Evolutionary conservation across 1,140 invertebrate genomes (phyloP), one percentile per base, ranked within the genome.

Genomic region (Penaeus vannamei): DNA sequence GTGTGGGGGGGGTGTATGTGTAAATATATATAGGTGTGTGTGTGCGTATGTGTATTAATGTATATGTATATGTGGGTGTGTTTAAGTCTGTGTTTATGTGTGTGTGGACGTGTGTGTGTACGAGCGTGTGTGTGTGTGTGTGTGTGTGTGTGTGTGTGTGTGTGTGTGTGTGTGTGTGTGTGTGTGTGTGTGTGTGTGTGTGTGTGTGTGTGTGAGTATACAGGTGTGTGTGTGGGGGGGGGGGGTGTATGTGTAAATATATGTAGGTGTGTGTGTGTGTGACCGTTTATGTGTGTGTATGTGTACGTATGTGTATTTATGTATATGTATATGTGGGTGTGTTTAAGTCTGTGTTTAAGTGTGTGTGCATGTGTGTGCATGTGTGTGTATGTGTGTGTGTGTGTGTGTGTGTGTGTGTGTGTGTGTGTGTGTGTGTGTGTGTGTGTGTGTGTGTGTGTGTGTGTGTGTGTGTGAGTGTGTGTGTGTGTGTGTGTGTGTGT

Each of bases 101-200:
- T 81, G 79, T 66, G 79, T 81, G 79, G 2, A 7, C 7, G 79
- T 81, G 79, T 81, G 79, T 81, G 79, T 81, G 79, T 81, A 7
- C 7, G 79, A 2, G 79, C 7, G 79, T 81, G 79, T 81, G 79
- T 81, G 79, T 81, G 79, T 81, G 79, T 81, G 79, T 81, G 79
- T 81, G 79, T 81, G 79, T 81, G 79, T 81, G 79, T 81, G 79
- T 81, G 79, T 81, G 79, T 81, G 79, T 81, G 79, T 81, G 79
- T 81, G 17, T 80, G 77, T 80, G 77, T n/a, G 77, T n/a, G 77
- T 80, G 77, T 36, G 36, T 36, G 36, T 36, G 36, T 36, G 36
- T 36, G 36, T 36, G 36, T 36, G 36, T 36, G 36, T 36, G 36
- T 36, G 36, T 36, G n/a, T 81, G 79, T 81, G 79, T 81, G 22